Percentiles rank a stretch among this genome's conserved stretches.
Evolutionary conservation across 2,797 vertebrate species (phyloP).

Genomic region (Hydrophis major): DNA sequence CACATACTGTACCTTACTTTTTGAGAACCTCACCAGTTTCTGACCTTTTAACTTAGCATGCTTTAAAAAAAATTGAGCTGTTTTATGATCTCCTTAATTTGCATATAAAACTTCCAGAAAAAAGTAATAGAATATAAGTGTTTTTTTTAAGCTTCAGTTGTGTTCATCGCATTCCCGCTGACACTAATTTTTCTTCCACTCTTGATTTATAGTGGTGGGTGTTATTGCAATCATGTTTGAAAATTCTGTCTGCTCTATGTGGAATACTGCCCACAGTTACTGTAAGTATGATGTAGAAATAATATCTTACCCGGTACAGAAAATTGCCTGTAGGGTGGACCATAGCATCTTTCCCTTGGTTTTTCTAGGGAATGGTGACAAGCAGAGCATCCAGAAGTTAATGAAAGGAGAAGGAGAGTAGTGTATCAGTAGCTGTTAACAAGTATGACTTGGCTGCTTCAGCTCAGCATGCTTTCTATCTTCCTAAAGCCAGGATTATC

Average conservation of each 20-base stretch:
- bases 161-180: too few relatives aligned
- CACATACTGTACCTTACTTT: neutral
- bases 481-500: neutral
- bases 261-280: neutral
- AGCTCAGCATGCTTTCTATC: neutral
- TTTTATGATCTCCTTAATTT: neutral
- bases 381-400: neutral
- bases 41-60: neutral
- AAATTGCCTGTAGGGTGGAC: neutral
- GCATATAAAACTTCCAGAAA: neutral
- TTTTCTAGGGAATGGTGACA: neutral
- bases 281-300: neutral
- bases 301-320: neutral
- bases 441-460: neutral
- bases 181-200: neutral
- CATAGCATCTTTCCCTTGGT: neutral
- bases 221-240: neutral
- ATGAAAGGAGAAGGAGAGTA: neutral
- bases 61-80: neutral
- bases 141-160: neutral
- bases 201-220: neutral
- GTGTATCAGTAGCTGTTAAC: neutral
- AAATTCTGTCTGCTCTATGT: neutral
- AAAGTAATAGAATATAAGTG: neutral
- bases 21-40: neutral